Base-by-base conservation (phyloP, 2,888 invertebrate genomes). In the Leptinotarsa peninsularis region DNA sequence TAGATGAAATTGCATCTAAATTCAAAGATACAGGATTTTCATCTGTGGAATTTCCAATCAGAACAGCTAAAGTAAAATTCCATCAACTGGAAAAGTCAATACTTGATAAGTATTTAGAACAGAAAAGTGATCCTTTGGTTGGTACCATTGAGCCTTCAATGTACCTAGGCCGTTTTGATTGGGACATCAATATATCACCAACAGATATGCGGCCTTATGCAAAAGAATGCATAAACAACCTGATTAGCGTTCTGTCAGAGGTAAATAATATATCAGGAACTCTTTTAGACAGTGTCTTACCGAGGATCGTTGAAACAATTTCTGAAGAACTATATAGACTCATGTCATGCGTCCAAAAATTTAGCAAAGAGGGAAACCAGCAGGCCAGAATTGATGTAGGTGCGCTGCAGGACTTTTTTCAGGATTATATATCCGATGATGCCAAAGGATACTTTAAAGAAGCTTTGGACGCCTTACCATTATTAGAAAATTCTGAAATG, bases 121-220 rank as follows among this genome's bases (percentile, higher is more conserved):
- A 95, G 85, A 97, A 97, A 85, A 95, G 96, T 66, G 97, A 98
- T 89, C 98, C 98, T 0, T 90, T 98, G 15, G 96, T 98, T 33
- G 98, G 97, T n/a, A 96, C 95, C 7, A 97, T 98, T 79, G 98
- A 98, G 88, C 96, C 96, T 7, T 96, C 96, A 78, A 98, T 98
- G 97, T 98, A 98, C 88, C 91, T 96, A 85, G 97, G 97, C 0
- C 91, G 94, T 75, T 95, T 97, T 85, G 95, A 95, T 85, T 96
- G 97, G 93, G 94, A 94, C 83, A 92, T 93, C 0, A 94, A 94
- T 82, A 91, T 93, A 69, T 91, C 93, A 68, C 94, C 95, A 0
- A 92, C 91, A 5, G 95, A 96, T 86, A 91, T 97, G 15, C 90
- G 95, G 70, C 96, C 96, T 0, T 98, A 98, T 85, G 94, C 96